These are phyloP conservation scores for Amphipyra berbera DNA, from an alignment of 2,888 invertebrate species.

Conservation along the genomic window DNA sequence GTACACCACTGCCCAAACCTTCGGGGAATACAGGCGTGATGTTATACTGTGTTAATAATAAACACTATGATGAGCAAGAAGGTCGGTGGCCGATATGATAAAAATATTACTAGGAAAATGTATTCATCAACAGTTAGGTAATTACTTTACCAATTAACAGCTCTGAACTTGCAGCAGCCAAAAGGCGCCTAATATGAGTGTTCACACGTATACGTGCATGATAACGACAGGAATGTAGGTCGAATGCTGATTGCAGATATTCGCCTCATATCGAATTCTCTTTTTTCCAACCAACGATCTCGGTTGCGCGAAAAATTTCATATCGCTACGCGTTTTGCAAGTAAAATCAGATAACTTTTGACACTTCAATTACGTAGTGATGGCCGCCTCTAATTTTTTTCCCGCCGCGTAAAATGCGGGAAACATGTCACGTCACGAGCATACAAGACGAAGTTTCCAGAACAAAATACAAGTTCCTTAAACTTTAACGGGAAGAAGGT, in stretches of 20 bases:
- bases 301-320: conserved; percentile 87
- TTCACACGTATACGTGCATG: conserved; percentile 74
- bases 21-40: too few species aligned
- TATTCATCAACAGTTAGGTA: conserved; percentile 28
- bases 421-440: conserved; percentile 83
- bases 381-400: conserved; percentile 84
- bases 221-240: conserved; percentile 83
- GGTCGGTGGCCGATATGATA: too few species aligned
- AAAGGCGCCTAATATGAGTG: conserved; percentile 68
- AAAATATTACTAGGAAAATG: too few species aligned
- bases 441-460: conserved; percentile 81
- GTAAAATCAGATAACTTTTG: conserved; percentile 90
- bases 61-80: too few species aligned
- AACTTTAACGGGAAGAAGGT: conserved; percentile 73
- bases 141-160: conserved; percentile 65
- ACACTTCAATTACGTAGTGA: conserved; percentile 89
- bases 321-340: conserved; percentile 88
- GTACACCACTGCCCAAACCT: too few species aligned
- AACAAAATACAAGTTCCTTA: conserved; percentile 80
- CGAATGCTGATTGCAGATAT: conserved; percentile 86
- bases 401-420: conserved; percentile 67
- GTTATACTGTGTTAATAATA: too few species aligned
- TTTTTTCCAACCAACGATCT: conserved; percentile 85
- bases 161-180: conserved; percentile 53
- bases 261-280: conserved; percentile 88